These are phyloP conservation scores for Drosophila mettleri DNA, from an alignment of 2,888 invertebrate genomes.

Conservation along the genomic window DNA sequence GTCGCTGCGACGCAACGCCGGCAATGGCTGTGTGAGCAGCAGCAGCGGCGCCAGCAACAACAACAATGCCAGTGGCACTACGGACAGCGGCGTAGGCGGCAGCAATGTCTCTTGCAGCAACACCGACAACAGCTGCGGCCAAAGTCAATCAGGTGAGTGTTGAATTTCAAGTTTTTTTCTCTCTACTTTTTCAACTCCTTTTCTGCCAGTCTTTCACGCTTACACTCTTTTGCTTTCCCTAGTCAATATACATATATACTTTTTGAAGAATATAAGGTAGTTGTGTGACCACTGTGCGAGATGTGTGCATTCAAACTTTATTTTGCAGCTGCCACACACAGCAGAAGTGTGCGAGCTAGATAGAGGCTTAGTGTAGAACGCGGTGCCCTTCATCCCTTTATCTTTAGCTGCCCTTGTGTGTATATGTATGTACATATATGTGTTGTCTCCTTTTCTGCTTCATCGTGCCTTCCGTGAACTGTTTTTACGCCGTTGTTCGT, in stretches of 20 bases:
- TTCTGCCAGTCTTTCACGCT: slow-evolving; percentile 19
- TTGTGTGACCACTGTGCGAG: slow-evolving; percentile 34
- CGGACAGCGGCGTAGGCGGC: slow-evolving; percentile 71
- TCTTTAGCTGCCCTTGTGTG: slow-evolving; percentile 20
- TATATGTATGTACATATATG: not conserved
- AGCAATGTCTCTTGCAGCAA: slow-evolving; percentile 72
- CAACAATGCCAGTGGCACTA: slow-evolving; percentile 64
- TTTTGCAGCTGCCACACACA: slow-evolving; percentile 47
- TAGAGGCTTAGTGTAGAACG: slow-evolving; percentile 2
- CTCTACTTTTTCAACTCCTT: slow-evolving; percentile 12
- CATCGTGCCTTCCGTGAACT: slow-evolving; percentile 3
- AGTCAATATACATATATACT: not conserved
- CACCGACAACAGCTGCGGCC: slow-evolving; percentile 79
- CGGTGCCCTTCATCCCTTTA: slow-evolving; percentile 52
- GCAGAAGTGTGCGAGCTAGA: slow-evolving; percentile 7
- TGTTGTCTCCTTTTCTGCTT: slow-evolving; percentile 4
- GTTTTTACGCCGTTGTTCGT: slow-evolving; percentile 9
- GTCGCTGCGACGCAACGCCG: slow-evolving; percentile 46
- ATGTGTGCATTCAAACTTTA: slow-evolving; percentile 35
- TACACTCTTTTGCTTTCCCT: slow-evolving; percentile 39
- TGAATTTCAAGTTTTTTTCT: slow-evolving; percentile 50
- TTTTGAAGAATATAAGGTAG: slow-evolving; percentile 8
- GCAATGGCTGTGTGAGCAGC: slow-evolving; percentile 27
- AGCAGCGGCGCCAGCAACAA: slow-evolving; percentile 46
- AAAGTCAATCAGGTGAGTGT: slow-evolving; percentile 80